Evolutionary conservation across 2,113 vertebrate genomes (phyloP).

Genomic region (Atrichornis clamosus): DNA sequence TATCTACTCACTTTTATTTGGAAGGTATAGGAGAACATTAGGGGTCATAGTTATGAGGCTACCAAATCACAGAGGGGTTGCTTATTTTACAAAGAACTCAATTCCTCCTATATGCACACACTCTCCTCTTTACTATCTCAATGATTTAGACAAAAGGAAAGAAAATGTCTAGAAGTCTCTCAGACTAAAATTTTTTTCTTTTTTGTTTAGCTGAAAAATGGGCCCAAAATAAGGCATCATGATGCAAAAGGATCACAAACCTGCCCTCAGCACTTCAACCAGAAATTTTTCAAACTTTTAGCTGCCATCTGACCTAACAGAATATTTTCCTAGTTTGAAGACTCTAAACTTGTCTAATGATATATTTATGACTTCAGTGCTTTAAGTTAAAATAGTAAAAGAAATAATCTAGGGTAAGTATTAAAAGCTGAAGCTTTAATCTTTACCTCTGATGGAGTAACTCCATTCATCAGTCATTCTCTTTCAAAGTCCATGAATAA

Average conservation of each 20-base stretch:
- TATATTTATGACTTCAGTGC: background rate
- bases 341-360: background rate
- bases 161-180: background rate
- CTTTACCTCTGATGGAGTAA: background rate
- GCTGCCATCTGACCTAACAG: background rate
- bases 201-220: background rate
- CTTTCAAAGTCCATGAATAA: slow-evolving; percentile 25
- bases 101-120: background rate
- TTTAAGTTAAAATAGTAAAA: slow-evolving; percentile 13
- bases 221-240: background rate
- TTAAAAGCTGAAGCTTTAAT: slow-evolving; percentile 8
- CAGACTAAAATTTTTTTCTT: background rate
- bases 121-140: background rate
- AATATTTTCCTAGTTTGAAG: background rate
- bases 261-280: background rate
- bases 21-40: background rate
- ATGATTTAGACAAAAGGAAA: background rate
- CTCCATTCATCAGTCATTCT: slow-evolving; percentile 11
- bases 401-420: background rate
- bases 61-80: background rate
- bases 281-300: background rate
- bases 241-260: background rate
- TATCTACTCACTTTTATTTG: background rate
- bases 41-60: background rate
- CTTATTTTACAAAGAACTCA: background rate